Conservation (phyloP, 1,140 invertebrate species). For the Drosophila littoralis region DNA sequence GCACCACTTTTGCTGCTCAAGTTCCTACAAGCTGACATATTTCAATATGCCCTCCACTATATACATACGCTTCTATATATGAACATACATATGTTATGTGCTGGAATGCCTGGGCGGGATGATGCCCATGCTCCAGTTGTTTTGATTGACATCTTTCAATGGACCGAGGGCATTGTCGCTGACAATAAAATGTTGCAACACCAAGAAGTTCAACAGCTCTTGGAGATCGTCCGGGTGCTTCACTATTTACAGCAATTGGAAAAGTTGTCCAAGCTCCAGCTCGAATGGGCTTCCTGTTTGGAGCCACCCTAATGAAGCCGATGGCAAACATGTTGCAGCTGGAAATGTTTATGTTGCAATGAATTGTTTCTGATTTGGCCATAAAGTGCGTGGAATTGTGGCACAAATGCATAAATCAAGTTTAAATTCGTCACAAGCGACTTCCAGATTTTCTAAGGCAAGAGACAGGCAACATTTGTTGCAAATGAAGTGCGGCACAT, state of each 20-base stretch:
- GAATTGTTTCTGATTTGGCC: constrained; percentile 58
- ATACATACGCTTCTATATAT: constrained; percentile 8
- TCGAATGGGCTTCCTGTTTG: not conserved
- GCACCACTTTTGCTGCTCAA: constrained; percentile 42
- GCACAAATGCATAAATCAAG: constrained; percentile 66
- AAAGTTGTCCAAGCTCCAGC: too few species aligned
- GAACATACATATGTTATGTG: constrained; percentile 42
- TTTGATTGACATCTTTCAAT: constrained; percentile 51
- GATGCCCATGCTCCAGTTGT: constrained; percentile 25
- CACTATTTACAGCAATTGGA: too few species aligned
- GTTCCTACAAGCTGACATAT: not conserved
- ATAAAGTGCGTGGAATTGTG: constrained; percentile 51
- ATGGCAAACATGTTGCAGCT: constrained; percentile 48
- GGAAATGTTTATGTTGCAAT: constrained; percentile 44
- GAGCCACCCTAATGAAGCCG: not conserved
- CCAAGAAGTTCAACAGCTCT: constrained; percentile 2
- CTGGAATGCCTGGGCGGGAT: not conserved
- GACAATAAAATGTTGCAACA: constrained; percentile 39
- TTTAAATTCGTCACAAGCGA: constrained; percentile 65
- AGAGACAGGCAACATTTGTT: constrained; percentile 69
- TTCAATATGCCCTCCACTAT: not conserved
- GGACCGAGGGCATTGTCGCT: constrained; percentile 21
- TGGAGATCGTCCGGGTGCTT: not conserved
- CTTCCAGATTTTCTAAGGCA: constrained; percentile 19
- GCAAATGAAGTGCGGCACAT: constrained; percentile 59